phyloP scores from a whole-genome alignment of 2,888 invertebrate species.

The Ophraella communa region DNA sequence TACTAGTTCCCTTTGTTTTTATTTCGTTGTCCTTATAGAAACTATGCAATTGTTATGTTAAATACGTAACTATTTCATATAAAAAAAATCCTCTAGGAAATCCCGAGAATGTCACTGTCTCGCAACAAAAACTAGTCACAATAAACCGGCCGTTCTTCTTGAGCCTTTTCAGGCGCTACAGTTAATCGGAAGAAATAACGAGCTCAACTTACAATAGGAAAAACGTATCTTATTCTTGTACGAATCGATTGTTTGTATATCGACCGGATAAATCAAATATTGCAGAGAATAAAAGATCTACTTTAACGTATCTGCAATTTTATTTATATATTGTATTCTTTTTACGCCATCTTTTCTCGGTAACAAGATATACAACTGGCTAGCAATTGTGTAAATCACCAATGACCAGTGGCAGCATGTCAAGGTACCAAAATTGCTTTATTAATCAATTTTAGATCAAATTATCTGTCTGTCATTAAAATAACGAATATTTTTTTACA shows the following conservation, averaged over 20 bases:
- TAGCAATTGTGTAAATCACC: conserved; percentile 23
- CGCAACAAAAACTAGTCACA: conserved; percentile 52
- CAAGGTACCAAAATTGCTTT: not conserved
- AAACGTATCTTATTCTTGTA: conserved; percentile 46
- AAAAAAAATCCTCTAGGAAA: conserved; percentile 9
- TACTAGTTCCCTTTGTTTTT: not conserved
- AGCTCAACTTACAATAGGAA: conserved; percentile 48
- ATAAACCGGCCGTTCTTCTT: conserved; percentile 52
- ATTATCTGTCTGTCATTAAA: not conserved
- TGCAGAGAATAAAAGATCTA: conserved; percentile 33
- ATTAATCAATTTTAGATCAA: not conserved
- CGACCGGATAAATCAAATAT: conserved; percentile 38
- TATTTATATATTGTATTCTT: conserved; percentile 24
- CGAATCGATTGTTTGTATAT: conserved; percentile 43
- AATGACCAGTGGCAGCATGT: not conserved
- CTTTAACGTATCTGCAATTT: conserved; percentile 27
- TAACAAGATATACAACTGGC: conserved; percentile 28
- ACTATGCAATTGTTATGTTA: not conserved
- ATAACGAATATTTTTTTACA: not conserved
- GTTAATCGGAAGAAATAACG: conserved; percentile 56
- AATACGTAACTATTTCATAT: not conserved
- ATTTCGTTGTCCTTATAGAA: not conserved
- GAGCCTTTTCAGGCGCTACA: conserved; percentile 56
- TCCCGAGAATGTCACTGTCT: conserved; percentile 21
- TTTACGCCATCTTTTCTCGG: conserved; percentile 23